Conservation (phyloP, 2,888 invertebrate genomes). For the Plagodis dolabraria region DNA sequence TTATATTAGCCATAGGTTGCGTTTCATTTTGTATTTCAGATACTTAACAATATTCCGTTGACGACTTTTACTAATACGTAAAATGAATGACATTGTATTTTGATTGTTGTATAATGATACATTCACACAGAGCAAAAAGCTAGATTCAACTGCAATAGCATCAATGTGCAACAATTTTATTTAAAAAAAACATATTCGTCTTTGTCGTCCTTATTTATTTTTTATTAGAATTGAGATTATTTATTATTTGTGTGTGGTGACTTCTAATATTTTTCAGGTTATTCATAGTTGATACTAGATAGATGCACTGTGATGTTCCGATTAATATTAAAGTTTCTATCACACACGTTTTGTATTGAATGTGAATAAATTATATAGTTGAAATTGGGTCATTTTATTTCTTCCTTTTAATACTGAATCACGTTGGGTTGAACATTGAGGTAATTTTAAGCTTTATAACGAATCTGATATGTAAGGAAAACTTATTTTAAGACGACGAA, state of each 20-base stretch:
- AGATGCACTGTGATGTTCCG: constrained; percentile 60
- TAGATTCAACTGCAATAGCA: constrained; percentile 52
- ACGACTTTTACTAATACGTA: constrained; percentile 52
- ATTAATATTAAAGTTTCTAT: constrained; percentile 75
- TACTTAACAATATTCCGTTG: constrained; percentile 41
- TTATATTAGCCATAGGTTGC: constrained; percentile 57
- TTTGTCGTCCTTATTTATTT: constrained; percentile 70
- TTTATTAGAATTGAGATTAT: constrained; percentile 74
- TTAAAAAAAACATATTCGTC: constrained; percentile 45
- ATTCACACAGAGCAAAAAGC: constrained; percentile 42
- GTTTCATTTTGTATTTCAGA: constrained; percentile 49
- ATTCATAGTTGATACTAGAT: constrained; percentile 47
- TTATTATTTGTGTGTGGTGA: constrained; percentile 82
- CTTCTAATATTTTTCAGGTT: constrained; percentile 71
- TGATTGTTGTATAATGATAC: constrained; percentile 57
- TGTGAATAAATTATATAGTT: constrained; percentile 85
- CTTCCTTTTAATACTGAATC: neutral
- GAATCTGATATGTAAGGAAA: too few relatives aligned
- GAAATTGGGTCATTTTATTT: constrained; percentile 49
- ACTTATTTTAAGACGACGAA: too few relatives aligned
- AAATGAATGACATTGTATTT: constrained; percentile 39
- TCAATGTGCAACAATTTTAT: constrained; percentile 58
- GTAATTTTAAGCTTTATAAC: too few relatives aligned
- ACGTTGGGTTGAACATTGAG: too few relatives aligned
- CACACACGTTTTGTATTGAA: constrained; percentile 84